Evolutionary conservation across 2,888 invertebrate genomes (phyloP).

Genomic region (Neoscelio sp.): DNA sequence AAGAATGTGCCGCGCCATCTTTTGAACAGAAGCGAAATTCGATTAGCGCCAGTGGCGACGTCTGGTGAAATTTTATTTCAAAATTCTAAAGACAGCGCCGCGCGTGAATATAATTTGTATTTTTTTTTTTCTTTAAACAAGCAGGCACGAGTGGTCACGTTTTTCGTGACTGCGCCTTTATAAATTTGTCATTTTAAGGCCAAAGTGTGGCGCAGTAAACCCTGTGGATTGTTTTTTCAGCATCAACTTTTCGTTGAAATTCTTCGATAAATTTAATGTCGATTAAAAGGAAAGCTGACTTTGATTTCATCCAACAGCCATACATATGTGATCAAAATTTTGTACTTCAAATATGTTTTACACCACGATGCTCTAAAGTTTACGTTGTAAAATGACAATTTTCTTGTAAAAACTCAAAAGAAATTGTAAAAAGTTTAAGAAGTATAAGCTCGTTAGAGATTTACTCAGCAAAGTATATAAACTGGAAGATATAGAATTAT

Average conservation of each 20-base stretch:
- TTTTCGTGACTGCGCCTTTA: too few relatives aligned
- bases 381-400: too few relatives aligned
- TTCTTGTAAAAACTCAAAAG: too few relatives aligned
- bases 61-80: too few relatives aligned
- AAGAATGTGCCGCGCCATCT: conserved; percentile 28
- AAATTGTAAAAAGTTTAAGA: too few relatives aligned
- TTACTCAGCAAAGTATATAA: conserved; percentile 25
- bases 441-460: background rate
- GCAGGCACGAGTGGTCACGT: too few relatives aligned
- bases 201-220: conserved; percentile 22
- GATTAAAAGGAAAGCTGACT: conserved; percentile 10
- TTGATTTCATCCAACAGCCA: conserved; percentile 37
- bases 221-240: conserved; percentile 28
- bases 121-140: background rate
- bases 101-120: too few relatives aligned
- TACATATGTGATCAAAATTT: conserved; percentile 40
- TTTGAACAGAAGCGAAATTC: conserved; percentile 5
- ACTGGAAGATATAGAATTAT: conserved; percentile 30
- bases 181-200: conserved; percentile 25
- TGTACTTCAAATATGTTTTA: conserved; percentile 39
- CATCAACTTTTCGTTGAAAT: conserved; percentile 32
- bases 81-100: too few relatives aligned
- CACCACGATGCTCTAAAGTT: too few relatives aligned
- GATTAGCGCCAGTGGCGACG: too few relatives aligned
- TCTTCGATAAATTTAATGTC: conserved; percentile 26